Evolutionary conservation across 2,888 invertebrate genomes (phyloP).

Genomic region (Andrena trimmerana): DNA sequence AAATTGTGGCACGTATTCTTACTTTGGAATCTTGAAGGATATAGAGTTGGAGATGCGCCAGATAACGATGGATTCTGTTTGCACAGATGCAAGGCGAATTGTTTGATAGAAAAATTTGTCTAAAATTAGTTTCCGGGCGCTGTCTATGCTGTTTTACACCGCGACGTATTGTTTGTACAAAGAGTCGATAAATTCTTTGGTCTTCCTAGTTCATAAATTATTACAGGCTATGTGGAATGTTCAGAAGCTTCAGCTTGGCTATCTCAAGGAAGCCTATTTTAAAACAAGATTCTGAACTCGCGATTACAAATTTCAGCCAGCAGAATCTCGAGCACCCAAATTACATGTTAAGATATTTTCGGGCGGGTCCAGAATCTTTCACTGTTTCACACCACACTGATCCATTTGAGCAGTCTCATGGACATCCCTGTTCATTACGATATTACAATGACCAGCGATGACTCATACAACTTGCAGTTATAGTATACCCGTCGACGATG

Average conservation of each 20-base stretch:
- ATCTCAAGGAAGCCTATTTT: no score
- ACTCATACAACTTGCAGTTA: conserved; percentile 19
- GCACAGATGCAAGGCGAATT: not conserved
- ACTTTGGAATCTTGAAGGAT: not conserved
- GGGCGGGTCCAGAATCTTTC: not conserved
- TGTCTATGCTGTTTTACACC: not conserved
- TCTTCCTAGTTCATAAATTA: not conserved
- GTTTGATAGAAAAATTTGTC: not conserved
- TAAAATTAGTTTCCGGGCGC: not conserved
- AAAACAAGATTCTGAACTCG: not conserved
- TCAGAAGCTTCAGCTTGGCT: not conserved
- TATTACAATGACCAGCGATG: conserved; percentile 36
- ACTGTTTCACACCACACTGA: not conserved
- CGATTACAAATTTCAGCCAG: not conserved
- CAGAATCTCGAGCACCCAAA: not conserved
- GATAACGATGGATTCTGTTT: not conserved
- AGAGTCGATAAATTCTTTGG: conserved; percentile 31
- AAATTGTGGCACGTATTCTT: not conserved
- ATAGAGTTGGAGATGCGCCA: not conserved
- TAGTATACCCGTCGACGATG: not conserved
- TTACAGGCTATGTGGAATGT: not conserved
- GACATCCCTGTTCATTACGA: not conserved
- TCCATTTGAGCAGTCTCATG: not conserved
- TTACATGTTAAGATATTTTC: not conserved
- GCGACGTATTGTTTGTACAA: not conserved